phyloP scores from a whole-genome alignment of 2,888 invertebrate species.

The Unio pictorum region DNA sequence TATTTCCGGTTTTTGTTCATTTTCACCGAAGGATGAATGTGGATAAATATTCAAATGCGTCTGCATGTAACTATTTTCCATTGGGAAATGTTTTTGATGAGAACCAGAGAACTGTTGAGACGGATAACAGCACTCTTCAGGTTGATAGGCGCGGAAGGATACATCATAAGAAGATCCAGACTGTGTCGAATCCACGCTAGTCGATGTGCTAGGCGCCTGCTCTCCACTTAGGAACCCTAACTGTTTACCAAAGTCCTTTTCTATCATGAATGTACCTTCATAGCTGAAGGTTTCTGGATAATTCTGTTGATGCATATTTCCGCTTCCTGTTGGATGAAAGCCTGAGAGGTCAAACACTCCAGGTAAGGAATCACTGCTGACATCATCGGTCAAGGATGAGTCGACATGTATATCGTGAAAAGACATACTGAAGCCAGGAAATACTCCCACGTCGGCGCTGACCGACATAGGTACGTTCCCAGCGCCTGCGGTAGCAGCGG shows the following conservation, averaged over 20 bases:
- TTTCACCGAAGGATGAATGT: conserved; percentile 21
- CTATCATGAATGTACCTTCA: conserved; percentile 53
- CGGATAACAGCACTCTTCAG: conserved; percentile 44
- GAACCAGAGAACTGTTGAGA: conserved; percentile 35
- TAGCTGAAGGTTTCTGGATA: conserved; percentile 57
- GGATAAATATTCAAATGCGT: conserved; percentile 18
- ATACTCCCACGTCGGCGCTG: conserved; percentile 76
- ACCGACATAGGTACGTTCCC: conserved; percentile 33
- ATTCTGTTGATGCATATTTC: conserved; percentile 29
- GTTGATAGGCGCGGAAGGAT: conserved; percentile 45
- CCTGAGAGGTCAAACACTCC: conserved; percentile 19
- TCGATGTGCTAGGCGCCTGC: conserved; percentile 13
- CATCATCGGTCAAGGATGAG: conserved; percentile 34
- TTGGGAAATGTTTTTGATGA: conserved; percentile 13
- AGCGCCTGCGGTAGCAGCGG: conserved; percentile 38
- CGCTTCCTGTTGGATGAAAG: conserved; percentile 21
- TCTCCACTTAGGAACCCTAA: conserved; percentile 29
- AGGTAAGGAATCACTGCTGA: conserved; percentile 31
- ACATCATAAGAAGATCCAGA: conserved; percentile 50
- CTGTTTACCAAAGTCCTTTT: conserved; percentile 47
- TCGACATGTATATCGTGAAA: conserved; percentile 65
- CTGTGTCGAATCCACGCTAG: conserved; percentile 39
- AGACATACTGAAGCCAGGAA: conserved; percentile 77
- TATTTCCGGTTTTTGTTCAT: conserved; percentile 47
- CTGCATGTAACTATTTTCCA: conserved; percentile 22